phyloP scores from a whole-genome alignment of 1,140 invertebrate genomes.

The Coboldia fuscipes region DNA sequence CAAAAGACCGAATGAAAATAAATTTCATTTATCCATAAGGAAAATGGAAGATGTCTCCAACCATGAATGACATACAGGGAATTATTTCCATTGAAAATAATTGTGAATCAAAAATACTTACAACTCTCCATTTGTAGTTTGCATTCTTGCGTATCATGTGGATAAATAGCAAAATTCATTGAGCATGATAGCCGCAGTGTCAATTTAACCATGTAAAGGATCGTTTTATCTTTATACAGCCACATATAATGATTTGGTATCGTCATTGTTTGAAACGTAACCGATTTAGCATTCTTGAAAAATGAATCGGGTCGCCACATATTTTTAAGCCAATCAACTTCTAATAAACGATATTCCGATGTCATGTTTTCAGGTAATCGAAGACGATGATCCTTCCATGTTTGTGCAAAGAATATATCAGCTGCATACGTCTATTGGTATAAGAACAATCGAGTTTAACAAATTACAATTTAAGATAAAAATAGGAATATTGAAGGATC shows the following conservation, averaged over 20 bases:
- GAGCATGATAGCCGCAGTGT: conserved; percentile 67
- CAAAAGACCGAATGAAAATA: too few species aligned
- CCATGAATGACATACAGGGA: too few species aligned
- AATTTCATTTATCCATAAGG: too few species aligned
- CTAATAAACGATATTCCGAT: conserved; percentile 62
- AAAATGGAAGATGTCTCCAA: too few species aligned
- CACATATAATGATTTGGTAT: conserved; percentile 81
- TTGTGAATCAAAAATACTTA: conserved; percentile 33
- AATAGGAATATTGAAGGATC: conserved; percentile 28
- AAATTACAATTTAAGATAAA: conserved; percentile 1
- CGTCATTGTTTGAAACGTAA: conserved; percentile 84
- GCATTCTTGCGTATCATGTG: conserved; percentile 78
- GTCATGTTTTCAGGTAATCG: conserved; percentile 79
- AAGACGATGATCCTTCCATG: conserved; percentile 75
- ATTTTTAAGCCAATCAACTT: conserved; percentile 73
- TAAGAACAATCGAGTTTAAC: conserved; percentile 10
- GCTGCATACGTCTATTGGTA: conserved; percentile 69
- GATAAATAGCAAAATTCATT: conserved; percentile 83
- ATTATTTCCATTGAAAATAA: too few species aligned
- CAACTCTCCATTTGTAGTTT: conserved; percentile 79
- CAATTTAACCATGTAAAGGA: conserved; percentile 72
- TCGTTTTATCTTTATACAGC: conserved; percentile 73
- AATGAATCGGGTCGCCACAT: conserved; percentile 82
- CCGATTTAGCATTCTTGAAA: conserved; percentile 77
- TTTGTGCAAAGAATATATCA: conserved; percentile 80